Base-by-base conservation (phyloP, 2,797 vertebrate species). In the Gobio occitaniae region DNA sequence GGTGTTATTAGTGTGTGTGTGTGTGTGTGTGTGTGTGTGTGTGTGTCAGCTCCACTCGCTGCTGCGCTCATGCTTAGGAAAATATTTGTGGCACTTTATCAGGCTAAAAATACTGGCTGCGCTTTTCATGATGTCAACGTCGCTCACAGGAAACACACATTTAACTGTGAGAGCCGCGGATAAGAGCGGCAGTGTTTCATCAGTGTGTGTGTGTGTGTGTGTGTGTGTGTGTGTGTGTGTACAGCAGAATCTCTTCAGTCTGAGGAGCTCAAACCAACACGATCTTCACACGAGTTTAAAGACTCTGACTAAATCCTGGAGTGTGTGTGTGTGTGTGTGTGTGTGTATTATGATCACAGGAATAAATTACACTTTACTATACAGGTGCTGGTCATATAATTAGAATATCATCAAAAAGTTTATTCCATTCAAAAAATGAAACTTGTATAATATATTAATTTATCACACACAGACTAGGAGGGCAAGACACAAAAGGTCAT, bases 41-140 rank as follows among this genome's bases (percentile, higher is more conserved):
- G 32, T 32, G 32, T 32, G 32, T 32, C 2, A 32, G 32, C 11
- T 79, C 66, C 89, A 89, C 92, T 91, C 92, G 63, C 25, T 56
- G 89, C 93, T 89, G 90, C 91, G 88, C 86, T 71, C 48, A 82
- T 79, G 25, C 88, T 91, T 93, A 88, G 25, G 86, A 90, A 94
- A 94, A 94, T 92, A 94, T 94, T 89, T 91, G 87, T 92, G 85
- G 85, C 92, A 92, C 93, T 94, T 94, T 95, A 95, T 95, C 94
- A 93, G 95, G 95, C 95, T 94, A 93, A 96, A 97, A 97, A 97
- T 96, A 97, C 96, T 95, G 94, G 93, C 93, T 92, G 92, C 93
- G 92, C 96, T 95, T 86, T 91, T 92, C 94, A 96, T 93, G 93
- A 93, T 95, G 94, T 95, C 95, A 95, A 95, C 92, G 93, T 94